phyloP scores from a whole-genome alignment of 2,888 invertebrate genomes.

The Chrysolina haemoptera region DNA sequence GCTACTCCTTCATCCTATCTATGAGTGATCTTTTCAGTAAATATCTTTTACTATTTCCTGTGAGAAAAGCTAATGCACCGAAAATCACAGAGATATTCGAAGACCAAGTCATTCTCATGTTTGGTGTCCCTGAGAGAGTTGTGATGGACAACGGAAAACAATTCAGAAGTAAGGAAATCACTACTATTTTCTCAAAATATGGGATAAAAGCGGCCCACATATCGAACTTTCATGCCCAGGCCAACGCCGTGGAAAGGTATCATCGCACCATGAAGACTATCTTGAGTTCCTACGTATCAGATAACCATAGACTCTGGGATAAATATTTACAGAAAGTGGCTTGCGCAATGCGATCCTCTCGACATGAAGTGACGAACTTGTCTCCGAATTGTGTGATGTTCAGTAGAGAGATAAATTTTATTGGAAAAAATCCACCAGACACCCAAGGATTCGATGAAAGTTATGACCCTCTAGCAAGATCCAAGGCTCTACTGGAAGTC shows the following conservation, averaged over 20 bases:
- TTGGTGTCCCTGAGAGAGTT: constrained; percentile 32
- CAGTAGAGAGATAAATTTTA: constrained; percentile 25
- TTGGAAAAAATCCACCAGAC: not conserved
- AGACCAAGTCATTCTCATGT: constrained; percentile 42
- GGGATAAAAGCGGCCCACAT: too few species aligned
- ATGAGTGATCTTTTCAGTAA: constrained; percentile 39
- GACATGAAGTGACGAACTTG: constrained; percentile 9
- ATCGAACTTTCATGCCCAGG: too few species aligned
- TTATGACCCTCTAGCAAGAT: not conserved
- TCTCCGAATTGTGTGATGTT: too few species aligned
- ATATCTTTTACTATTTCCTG: constrained; percentile 25
- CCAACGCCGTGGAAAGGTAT: too few species aligned
- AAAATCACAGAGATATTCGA: constrained; percentile 29
- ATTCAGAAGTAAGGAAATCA: too few species aligned
- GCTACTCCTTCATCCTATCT: constrained; percentile 34
- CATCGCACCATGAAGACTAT: too few species aligned
- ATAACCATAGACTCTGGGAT: constrained; percentile 9
- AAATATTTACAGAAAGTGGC: constrained; percentile 19
- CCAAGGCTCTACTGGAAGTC: not conserved
- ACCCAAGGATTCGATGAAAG: too few species aligned
- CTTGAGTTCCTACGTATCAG: not conserved
- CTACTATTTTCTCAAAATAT: too few species aligned
- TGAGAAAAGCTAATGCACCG: constrained; percentile 33
- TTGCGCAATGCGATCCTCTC: too few species aligned
- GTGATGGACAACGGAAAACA: constrained; percentile 42